Evolutionary conservation across 23 tunicate genomes (phyloP).

Genomic region (Styela plicata): DNA sequence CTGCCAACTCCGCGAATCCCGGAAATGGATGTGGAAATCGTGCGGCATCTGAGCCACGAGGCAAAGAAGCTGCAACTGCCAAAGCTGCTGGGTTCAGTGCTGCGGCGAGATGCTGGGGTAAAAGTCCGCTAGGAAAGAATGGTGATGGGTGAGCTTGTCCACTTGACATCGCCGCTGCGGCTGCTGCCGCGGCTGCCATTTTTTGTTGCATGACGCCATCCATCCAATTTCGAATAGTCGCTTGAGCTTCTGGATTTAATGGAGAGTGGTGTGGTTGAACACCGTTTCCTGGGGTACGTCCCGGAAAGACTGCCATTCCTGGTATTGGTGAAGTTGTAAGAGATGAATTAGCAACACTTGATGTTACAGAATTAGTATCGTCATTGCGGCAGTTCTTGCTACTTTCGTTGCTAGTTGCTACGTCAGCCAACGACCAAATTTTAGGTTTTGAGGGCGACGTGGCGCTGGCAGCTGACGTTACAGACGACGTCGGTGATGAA

Average conservation of each 20-base stretch:
- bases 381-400: slow-evolving; percentile 1
- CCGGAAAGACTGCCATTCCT: slow-evolving; percentile 5
- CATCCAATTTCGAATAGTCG: slow-evolving; percentile 48
- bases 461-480: slow-evolving; percentile 38
- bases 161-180: slow-evolving; percentile 31
- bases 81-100: slow-evolving; percentile 22
- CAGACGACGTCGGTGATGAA: slow-evolving; percentile 36
- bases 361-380: not conserved
- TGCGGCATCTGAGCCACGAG: slow-evolving; percentile 16
- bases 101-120: slow-evolving; percentile 31
- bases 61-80: slow-evolving; percentile 17
- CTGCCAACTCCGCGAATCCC: slow-evolving; percentile 30
- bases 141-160: slow-evolving; percentile 16
- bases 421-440: slow-evolving; percentile 94
- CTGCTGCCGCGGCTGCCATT: slow-evolving; percentile 38
- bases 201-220: slow-evolving; percentile 53
- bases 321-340: slow-evolving; percentile 16
- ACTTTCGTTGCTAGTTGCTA: slow-evolving; percentile 64
- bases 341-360: not conserved
- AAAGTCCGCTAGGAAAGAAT: slow-evolving; percentile 12
- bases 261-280: slow-evolving; percentile 10
- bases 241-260: slow-evolving; percentile 16
- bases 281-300: not conserved
- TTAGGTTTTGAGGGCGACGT: slow-evolving; percentile 61
- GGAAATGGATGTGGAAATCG: slow-evolving; percentile 25